Evolutionary conservation across 2,797 vertebrate genomes (phyloP).

Genomic region (Orientallactaga sibirica): DNA sequence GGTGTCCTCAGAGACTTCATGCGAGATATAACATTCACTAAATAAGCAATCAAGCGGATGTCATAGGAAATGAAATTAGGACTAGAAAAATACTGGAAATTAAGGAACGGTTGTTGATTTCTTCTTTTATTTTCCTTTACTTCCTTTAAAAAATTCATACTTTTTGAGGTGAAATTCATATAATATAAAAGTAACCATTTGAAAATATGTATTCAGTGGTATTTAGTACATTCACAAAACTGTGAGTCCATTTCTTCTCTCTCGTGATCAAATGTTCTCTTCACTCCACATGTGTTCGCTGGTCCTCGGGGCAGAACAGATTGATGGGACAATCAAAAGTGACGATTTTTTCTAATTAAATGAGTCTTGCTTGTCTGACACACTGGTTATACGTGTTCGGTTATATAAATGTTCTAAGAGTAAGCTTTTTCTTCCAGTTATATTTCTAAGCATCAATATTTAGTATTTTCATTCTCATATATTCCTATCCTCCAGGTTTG

Average conservation of each 20-base stretch:
- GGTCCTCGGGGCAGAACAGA: neutral
- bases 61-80: neutral
- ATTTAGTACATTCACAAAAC: neutral
- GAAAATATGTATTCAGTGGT: neutral
- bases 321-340: neutral
- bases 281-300: neutral
- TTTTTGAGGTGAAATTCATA: neutral
- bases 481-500: neutral
- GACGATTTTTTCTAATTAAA: neutral
- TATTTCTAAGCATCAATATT: constrained; percentile 44
- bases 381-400: neutral
- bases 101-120: neutral
- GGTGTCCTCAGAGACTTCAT: neutral
- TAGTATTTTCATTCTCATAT: constrained; percentile 37
- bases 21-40: neutral
- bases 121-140: neutral
- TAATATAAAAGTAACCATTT: neutral
- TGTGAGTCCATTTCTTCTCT: neutral
- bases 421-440: constrained; percentile 23
- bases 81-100: neutral
- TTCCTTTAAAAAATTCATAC: neutral
- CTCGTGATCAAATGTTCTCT: neutral
- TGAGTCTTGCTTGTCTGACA: neutral
- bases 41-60: neutral
- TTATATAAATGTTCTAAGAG: neutral